These are phyloP conservation scores for Perccottus glenii DNA, from an alignment of 2,113 vertebrate species.

Conservation along the genomic window DNA sequence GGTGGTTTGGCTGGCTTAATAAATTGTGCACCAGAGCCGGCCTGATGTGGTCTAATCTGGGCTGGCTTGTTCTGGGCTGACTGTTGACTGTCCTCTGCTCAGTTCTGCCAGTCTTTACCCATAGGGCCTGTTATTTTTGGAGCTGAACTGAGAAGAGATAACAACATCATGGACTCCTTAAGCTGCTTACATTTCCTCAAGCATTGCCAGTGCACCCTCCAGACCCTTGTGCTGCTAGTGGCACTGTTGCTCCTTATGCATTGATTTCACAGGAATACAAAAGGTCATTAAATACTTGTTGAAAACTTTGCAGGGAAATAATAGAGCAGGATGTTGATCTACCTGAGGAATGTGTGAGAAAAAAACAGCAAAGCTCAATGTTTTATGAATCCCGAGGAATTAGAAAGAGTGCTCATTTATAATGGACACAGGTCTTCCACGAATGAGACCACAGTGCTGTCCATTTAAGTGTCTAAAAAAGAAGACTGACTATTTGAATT, in stretches of 20 bases:
- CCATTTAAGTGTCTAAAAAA: no score
- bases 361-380: no score
- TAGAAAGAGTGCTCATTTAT: no score
- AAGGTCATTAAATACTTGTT: neutral
- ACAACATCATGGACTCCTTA: conserved; percentile 74
- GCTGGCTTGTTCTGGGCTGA: conserved; percentile 65
- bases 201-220: conserved; percentile 63
- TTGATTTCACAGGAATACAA: conserved; percentile 24
- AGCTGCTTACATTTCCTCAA: conserved; percentile 77
- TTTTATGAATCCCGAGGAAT: no score
- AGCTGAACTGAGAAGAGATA: conserved; percentile 74
- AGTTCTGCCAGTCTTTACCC: conserved; percentile 65
- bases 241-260: conserved; percentile 44
- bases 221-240: conserved; percentile 42
- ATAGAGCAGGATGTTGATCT: no score
- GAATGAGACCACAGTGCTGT: no score
- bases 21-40: conserved; percentile 52
- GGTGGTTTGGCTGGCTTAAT: conserved; percentile 41
- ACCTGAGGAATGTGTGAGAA: no score
- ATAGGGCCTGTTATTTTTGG: conserved; percentile 77
- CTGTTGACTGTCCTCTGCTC: conserved; percentile 64
- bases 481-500: no score
- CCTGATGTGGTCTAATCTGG: conserved; percentile 66
- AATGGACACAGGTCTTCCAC: no score
- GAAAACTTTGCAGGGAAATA: no score